Conservation (phyloP, 2,113 vertebrate genomes). For the Corythoichthys intestinalis region DNA sequence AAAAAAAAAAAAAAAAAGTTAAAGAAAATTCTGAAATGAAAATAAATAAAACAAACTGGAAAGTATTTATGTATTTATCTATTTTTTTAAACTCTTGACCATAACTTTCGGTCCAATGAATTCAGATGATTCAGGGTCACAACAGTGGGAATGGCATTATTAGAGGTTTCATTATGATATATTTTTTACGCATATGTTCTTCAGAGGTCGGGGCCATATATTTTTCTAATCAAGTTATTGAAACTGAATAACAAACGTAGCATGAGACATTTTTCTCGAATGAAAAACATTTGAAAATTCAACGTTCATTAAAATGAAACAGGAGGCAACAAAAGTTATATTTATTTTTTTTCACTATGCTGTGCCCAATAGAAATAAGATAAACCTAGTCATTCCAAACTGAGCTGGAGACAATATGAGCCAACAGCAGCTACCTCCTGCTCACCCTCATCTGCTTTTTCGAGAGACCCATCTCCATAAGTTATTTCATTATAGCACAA, state of each 20-base stretch:
- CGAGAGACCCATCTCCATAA: slow-evolving; percentile 60
- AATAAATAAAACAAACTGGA: background rate
- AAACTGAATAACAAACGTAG: background rate
- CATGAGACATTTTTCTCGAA: background rate
- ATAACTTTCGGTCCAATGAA: background rate
- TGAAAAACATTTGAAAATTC: background rate
- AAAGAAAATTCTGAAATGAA: no score
- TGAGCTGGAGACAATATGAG: slow-evolving; percentile 41
- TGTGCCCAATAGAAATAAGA: slow-evolving; percentile 50
- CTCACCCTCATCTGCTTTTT: slow-evolving; percentile 35
- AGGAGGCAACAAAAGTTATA: background rate
- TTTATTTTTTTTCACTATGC: slow-evolving; percentile 37
- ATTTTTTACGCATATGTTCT: background rate
- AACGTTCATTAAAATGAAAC: background rate
- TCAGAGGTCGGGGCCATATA: background rate
- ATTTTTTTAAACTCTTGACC: background rate
- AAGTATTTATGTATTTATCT: background rate
- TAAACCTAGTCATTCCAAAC: slow-evolving; percentile 56
- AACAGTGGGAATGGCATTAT: background rate
- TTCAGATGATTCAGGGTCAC: background rate
- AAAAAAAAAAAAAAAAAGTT: no score
- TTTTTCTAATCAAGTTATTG: background rate
- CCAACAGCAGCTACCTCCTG: slow-evolving; percentile 58
- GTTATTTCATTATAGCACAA: slow-evolving; percentile 73
- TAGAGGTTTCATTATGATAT: background rate